Conservation (phyloP, 2,797 vertebrate genomes). For the Harpagifer antarcticus region DNA sequence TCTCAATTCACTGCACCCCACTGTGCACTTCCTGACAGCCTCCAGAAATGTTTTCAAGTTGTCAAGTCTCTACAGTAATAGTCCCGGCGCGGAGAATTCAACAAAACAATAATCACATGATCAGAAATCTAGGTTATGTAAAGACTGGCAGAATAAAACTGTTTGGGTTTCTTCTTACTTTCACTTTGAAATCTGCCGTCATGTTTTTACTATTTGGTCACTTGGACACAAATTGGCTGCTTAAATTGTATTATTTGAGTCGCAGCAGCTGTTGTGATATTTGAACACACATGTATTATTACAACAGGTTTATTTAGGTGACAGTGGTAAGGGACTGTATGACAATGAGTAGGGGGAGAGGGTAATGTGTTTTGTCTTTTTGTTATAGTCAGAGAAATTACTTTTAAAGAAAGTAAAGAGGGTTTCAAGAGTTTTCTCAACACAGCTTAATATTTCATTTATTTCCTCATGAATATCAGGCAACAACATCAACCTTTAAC, state of each 20-base stretch:
- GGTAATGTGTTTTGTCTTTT: neutral
- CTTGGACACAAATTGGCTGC: constrained; percentile 48
- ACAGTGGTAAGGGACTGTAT: neutral
- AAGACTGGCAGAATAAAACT: constrained; percentile 45
- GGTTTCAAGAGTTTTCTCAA: neutral
- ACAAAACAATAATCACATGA: constrained; percentile 76
- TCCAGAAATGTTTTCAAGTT: constrained; percentile 77
- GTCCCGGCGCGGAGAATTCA: constrained; percentile 57
- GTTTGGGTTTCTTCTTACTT: constrained; percentile 48
- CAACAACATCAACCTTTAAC: neutral
- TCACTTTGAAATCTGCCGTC: constrained; percentile 37
- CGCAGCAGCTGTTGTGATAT: constrained; percentile 22
- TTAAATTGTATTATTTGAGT: constrained; percentile 21
- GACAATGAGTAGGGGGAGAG: constrained; percentile 12
- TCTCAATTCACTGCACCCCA: constrained; percentile 71
- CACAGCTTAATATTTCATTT: neutral
- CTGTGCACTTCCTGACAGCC: constrained; percentile 78
- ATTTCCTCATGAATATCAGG: neutral
- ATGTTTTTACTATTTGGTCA: constrained; percentile 47
- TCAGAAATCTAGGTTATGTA: constrained; percentile 67
- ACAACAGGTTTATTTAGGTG: constrained; percentile 33
- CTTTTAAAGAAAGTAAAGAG: too few relatives aligned
- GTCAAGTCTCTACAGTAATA: constrained; percentile 74
- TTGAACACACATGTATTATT: constrained; percentile 23
- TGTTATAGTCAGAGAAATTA: too few relatives aligned